Base-by-base conservation (phyloP, 92 coral and sea anemone genomes). In the Palythoa heliodiscus region DNA sequence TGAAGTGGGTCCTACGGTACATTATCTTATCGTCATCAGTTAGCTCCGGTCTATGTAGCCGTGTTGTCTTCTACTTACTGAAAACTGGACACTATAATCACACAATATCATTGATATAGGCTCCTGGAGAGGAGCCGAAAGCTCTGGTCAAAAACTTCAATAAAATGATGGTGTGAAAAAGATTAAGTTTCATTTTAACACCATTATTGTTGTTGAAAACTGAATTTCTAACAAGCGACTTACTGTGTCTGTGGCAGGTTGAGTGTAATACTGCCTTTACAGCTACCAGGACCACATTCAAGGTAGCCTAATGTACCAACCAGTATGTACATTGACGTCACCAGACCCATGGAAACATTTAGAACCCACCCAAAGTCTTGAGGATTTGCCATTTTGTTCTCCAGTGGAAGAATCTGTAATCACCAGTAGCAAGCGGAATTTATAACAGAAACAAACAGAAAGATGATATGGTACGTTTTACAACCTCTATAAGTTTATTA, bases 261-360 rank as follows among this genome's bases (percentile, higher is more conserved):
- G 52, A 97, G 87, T 1, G 99, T 97, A 64, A 97, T 91, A 70
- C 99, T 97, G 19, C 99, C 99, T 43, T 80, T 75, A 78, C 99
- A 97, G 13, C 86, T 77, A 52, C 70, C 72, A 0, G 71, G 71
- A 14, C 89, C 93, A 86, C 99, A 97, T 20, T 90, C 89, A 35
- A 94, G 80, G 75, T 92, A 94, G 25, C 99, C 99, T 70, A 97
- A 67, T 13, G 91, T 88, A 70, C 99, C 95, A 37, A 97, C 13
- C 13, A 92, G 74, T 7, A 91, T 57, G 48, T 91, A 91, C 37
- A 93, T 10, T 50, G 92, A 7, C 13, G 91, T 50, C 57, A 95
- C 95, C 15, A 95, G 15, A 25, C 91, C 87, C 99, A 97, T 94
- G 15, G 95, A 97, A 83, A 86, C 3, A 85, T 87, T 92, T 16